Evolutionary conservation across 2,888 invertebrate species (phyloP), one percentile per base, ranked within the genome.

Genomic region (Augiades crinisus): DNA sequence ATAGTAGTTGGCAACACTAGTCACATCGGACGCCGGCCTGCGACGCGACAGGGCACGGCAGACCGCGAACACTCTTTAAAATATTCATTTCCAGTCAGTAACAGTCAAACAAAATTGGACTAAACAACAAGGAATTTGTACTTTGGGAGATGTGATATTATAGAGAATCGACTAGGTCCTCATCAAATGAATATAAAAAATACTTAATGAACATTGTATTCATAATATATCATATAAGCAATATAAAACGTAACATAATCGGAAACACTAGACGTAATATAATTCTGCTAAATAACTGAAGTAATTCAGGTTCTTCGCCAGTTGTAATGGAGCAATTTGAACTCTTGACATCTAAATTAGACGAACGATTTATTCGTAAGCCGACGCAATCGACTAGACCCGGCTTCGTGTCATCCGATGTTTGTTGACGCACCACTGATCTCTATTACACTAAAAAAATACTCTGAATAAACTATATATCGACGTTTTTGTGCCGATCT

Each of bases 111-210:
- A 89, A 88, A 89, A 90, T 90, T 90, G 88, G 88, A 90, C 90
- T 90, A 90, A 90, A 90, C 89, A 90, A 90, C 90, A 90, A 90
- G 90, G 85, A 87, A 90, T 90, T 90, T 90, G 90, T 90, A 90
- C 90, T 90, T 90, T 90, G 90, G 88, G 88, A 89, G 78, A 85
- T 88, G 89, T 90, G 89, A 89, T 89, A 89, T 88, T 58, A 85
- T 79, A 85, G 87, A 87, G 89, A 89, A 85, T 81, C 89, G 90
- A 90, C 90, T 90, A 90, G 89, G 86, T 84, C 81, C 89, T 89
- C 89, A 87, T 88, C 87, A 83, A 89, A 88, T 87, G 85, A 89
- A 86, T 84, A 84, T 85, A n/a, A n/a, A 85, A 86, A 82, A 85
- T 85, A 88, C 84, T 86, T 83, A 87, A 85, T 87, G 88, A 88